phyloP scores from a whole-genome alignment of 2,888 invertebrate genomes.

The Sepiola atlantica region DNA sequence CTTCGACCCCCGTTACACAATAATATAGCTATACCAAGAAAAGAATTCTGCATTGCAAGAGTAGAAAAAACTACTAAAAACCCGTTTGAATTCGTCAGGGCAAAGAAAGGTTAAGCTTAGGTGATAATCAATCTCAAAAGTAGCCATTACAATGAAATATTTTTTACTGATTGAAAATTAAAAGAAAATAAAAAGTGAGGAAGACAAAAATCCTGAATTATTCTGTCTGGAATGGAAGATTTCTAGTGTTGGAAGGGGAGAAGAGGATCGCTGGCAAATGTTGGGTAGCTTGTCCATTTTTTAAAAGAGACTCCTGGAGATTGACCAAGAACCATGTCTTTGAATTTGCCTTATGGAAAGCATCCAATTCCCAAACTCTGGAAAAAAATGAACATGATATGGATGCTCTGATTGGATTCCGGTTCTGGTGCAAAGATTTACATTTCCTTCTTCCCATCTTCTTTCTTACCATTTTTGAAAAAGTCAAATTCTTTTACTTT shows the following conservation, averaged over 20 bases:
- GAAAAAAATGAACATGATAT: not conserved
- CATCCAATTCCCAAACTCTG: not conserved
- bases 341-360: not conserved
- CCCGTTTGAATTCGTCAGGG: not conserved
- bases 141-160: not conserved
- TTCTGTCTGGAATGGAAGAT: not conserved
- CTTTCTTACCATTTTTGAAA: no score
- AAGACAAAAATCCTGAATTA: not conserved
- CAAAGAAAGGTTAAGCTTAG: not conserved
- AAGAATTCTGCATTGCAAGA: not conserved
- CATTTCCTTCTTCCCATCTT: not conserved
- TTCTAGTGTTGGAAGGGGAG: not conserved
- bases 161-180: no score
- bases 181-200: not conserved
- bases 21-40: not conserved
- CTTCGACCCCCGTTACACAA: no score
- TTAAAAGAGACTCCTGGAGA: constrained; percentile 12
- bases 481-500: no score
- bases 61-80: not conserved
- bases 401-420: not conserved
- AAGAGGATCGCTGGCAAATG: not conserved
- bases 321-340: not conserved
- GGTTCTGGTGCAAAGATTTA: not conserved
- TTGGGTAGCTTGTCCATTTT: not conserved
- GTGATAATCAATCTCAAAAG: not conserved